A percentile compares a stretch with the other conserved stretches of the same genome.
These are phyloP conservation scores for Archips crataeganus DNA, from an alignment of 2,888 invertebrate species.

Conservation along the genomic window DNA sequence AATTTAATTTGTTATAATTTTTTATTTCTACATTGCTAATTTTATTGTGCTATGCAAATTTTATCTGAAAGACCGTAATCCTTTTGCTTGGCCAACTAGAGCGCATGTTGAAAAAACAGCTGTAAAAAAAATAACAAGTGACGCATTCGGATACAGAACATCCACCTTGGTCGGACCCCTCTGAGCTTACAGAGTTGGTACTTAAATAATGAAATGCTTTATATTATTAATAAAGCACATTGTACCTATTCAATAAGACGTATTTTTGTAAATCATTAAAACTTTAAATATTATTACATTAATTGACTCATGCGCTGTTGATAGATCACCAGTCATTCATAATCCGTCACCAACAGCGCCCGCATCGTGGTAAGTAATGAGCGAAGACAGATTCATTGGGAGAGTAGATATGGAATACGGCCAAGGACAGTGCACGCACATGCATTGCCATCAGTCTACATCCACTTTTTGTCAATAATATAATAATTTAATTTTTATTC, in stretches of 20 bases:
- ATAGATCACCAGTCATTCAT: conserved; percentile 14
- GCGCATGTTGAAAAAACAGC: background rate
- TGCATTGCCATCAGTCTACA: conserved; percentile 33
- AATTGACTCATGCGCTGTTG: background rate
- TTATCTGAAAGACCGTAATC: background rate
- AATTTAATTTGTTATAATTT: background rate
- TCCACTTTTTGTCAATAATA: background rate
- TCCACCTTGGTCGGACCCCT: background rate
- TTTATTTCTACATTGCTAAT: background rate
- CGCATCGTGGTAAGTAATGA: conserved; percentile 52
- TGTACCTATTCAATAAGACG: background rate
- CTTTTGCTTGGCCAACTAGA: no score
- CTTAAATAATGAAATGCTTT: no score
- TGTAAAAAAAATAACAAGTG: background rate
- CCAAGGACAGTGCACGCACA: conserved; percentile 65
- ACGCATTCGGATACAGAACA: background rate
- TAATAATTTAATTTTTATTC: background rate
- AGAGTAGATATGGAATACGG: conserved; percentile 63
- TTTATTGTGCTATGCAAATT: background rate
- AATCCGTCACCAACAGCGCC: conserved; percentile 46
- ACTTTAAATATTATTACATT: background rate
- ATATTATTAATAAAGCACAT: background rate
- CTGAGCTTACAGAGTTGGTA: no score
- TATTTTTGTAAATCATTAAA: background rate
- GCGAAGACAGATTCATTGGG: conserved; percentile 39